Conservation (phyloP, 2,113 vertebrate genomes). For the Dascyllus trimaculatus region DNA sequence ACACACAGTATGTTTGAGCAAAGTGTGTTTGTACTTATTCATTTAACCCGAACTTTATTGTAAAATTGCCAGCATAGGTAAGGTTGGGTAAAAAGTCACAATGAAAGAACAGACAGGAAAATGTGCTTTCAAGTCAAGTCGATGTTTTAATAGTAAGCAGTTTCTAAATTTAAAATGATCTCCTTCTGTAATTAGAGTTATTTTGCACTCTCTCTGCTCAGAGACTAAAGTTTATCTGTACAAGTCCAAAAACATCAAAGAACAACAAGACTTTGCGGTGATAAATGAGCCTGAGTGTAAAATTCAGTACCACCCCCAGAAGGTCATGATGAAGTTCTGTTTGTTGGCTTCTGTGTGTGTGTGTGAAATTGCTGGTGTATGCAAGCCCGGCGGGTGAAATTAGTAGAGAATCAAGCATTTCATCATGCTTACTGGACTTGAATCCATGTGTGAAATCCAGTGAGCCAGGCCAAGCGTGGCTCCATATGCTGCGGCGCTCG, state of each 20-base stretch:
- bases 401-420: conserved; percentile 64
- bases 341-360: conserved; percentile 18
- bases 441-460: conserved; percentile 79
- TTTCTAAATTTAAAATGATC: background rate
- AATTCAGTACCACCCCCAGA: conserved; percentile 2
- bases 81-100: too few species aligned
- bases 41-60: too few species aligned
- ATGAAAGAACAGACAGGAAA: too few species aligned
- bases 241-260: background rate
- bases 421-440: conserved; percentile 69
- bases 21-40: too few species aligned
- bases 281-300: conserved; percentile 27
- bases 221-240: background rate
- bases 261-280: background rate
- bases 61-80: too few species aligned
- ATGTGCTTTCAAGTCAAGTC: too few species aligned
- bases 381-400: conserved; percentile 47
- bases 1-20: too few species aligned
- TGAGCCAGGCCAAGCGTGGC: conserved; percentile 52
- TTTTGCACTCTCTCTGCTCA: background rate
- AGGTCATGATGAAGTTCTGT: conserved; percentile 19
- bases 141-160: background rate
- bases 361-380: conserved; percentile 30
- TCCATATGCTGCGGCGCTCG: conserved; percentile 53
- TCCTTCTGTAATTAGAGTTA: background rate